phyloP scores from a whole-genome alignment of 2,888 invertebrate species.

The Drosophila ezoana region DNA sequence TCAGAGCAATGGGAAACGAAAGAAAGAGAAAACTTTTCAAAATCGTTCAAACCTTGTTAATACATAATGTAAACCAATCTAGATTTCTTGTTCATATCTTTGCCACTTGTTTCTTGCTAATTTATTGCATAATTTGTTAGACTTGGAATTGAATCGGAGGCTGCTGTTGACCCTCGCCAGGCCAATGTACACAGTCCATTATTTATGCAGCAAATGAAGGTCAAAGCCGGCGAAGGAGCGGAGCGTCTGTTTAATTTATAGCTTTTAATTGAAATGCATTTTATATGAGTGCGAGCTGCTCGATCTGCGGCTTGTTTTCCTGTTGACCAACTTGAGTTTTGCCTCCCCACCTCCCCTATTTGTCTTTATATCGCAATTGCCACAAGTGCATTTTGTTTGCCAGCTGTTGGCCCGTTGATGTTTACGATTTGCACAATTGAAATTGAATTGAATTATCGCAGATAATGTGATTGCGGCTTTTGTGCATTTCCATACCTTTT shows the following conservation, averaged over 20 bases:
- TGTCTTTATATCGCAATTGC: neutral
- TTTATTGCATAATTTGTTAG: conserved; percentile 41
- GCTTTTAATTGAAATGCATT: conserved; percentile 63
- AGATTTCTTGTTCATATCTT: neutral
- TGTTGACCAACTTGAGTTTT: conserved; percentile 48
- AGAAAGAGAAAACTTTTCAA: too few relatives aligned
- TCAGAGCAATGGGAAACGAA: too few relatives aligned
- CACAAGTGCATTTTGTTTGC: neutral
- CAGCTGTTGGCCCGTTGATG: conserved; percentile 5
- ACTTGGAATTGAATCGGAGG: conserved; percentile 8
- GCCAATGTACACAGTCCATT: conserved; percentile 35
- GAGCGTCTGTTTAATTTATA: conserved; percentile 52
- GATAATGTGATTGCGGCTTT: neutral
- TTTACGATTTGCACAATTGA: conserved; percentile 8
- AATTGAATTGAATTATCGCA: conserved; percentile 2
- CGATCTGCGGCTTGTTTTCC: conserved; percentile 24
- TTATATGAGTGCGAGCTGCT: conserved; percentile 24
- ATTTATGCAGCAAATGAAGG: conserved; percentile 50
- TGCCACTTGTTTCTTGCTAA: conserved; percentile 20
- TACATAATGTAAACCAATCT: neutral
- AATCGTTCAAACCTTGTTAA: neutral
- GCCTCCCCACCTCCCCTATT: neutral
- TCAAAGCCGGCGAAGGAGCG: conserved; percentile 12
- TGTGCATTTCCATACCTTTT: neutral
- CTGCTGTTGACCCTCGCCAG: conserved; percentile 22